Evolutionary conservation across 2,888 invertebrate genomes (phyloP).

Genomic region (Oligia fasciuncula): DNA sequence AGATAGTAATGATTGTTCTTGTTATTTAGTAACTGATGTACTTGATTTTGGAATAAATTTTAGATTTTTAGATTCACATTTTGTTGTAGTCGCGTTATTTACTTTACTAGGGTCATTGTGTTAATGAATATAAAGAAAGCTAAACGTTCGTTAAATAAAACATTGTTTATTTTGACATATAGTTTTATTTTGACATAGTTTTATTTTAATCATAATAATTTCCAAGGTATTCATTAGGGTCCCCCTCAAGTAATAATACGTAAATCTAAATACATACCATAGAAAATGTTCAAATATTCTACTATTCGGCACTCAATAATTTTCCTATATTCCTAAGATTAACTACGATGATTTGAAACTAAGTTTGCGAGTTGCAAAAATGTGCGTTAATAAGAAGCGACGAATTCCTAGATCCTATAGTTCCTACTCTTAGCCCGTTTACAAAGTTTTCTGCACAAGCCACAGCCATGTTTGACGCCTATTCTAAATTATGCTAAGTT

Average conservation of each 20-base stretch:
- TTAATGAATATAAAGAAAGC: slow-evolving; percentile 53
- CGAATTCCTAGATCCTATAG: slow-evolving; percentile 37
- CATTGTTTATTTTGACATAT: slow-evolving; percentile 65
- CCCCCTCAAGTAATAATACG: slow-evolving; percentile 77
- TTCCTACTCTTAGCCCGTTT: slow-evolving; percentile 61
- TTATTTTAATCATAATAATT: slow-evolving; percentile 67
- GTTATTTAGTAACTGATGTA: slow-evolving; percentile 67
- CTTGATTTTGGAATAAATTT: slow-evolving; percentile 80
- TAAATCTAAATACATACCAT: slow-evolving; percentile 63
- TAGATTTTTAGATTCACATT: slow-evolving; percentile 76
- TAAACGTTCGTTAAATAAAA: slow-evolving; percentile 75
- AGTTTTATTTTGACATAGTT: slow-evolving; percentile 65
- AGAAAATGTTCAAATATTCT: slow-evolving; percentile 63
- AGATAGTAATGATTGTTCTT: slow-evolving; percentile 52
- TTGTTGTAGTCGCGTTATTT: slow-evolving; percentile 70
- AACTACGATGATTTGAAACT: slow-evolving; percentile 48
- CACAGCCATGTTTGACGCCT: slow-evolving; percentile 68
- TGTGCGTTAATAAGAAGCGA: slow-evolving; percentile 77
- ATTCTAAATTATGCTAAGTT: slow-evolving; percentile 34
- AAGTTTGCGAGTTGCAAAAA: slow-evolving; percentile 69
- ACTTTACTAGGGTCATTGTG: slow-evolving; percentile 65
- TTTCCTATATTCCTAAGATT: slow-evolving; percentile 55
- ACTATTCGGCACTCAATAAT: slow-evolving; percentile 74
- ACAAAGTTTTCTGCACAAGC: slow-evolving; percentile 65
- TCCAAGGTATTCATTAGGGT: slow-evolving; percentile 76